Conservation (phyloP, 1,140 invertebrate genomes). For the Ephestia elutella region DNA sequence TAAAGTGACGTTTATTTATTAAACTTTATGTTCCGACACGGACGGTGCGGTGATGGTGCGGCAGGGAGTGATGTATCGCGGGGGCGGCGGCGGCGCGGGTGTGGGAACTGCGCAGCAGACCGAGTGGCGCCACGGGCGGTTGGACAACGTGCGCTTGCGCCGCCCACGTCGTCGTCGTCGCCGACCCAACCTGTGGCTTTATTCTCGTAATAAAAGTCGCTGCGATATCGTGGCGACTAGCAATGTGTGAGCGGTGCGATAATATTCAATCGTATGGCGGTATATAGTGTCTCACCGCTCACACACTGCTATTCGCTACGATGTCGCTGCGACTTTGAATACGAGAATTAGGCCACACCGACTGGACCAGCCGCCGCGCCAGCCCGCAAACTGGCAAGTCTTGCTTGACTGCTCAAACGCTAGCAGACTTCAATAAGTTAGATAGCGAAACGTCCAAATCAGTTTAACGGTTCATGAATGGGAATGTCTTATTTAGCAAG, state of each 20-base stretch:
- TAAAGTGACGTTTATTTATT: conserved; percentile 52
- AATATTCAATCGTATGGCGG: no score
- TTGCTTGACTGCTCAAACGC: conserved; percentile 6
- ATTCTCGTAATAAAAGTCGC: no score
- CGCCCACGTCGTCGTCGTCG: neutral
- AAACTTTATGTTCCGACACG: conserved; percentile 44
- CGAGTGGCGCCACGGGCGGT: conserved; percentile 58
- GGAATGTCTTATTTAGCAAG: no score
- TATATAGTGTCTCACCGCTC: no score
- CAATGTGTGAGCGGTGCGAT: no score
- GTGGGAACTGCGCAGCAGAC: conserved; percentile 53
- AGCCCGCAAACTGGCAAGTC: neutral
- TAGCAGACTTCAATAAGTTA: neutral
- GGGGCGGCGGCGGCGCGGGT: conserved; percentile 40
- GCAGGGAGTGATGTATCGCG: neutral
- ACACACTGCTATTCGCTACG: no score
- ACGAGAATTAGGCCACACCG: no score
- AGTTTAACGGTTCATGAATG: neutral
- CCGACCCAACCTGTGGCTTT: no score
- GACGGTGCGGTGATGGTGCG: neutral
- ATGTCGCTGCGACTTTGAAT: no score
- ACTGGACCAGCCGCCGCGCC: no score
- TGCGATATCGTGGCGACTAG: no score
- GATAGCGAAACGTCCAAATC: no score
- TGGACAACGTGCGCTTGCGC: conserved; percentile 26